Evolutionary conservation across 1,140 invertebrate genomes (phyloP).

Genomic region (Heliconius congener): DNA sequence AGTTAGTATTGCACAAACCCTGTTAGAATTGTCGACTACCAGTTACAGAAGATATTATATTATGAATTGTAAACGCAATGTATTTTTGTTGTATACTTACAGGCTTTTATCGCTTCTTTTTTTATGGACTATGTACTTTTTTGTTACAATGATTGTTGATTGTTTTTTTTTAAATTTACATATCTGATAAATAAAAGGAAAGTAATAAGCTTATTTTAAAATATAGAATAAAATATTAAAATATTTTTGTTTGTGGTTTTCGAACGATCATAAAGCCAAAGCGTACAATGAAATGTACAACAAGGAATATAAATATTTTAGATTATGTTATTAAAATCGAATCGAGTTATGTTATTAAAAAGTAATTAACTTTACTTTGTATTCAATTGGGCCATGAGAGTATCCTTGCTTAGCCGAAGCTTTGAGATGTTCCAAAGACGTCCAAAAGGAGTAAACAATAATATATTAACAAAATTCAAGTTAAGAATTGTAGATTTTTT

Average conservation of each 20-base stretch:
- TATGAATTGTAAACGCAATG: background rate
- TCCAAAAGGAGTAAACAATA: background rate
- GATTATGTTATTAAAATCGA: too few species aligned
- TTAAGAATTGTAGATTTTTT: too few species aligned
- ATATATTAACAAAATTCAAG: background rate
- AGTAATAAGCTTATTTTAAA: too few species aligned
- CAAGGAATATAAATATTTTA: too few species aligned
- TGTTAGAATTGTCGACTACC: conserved; percentile 28
- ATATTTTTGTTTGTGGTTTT: too few species aligned
- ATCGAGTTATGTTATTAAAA: too few species aligned
- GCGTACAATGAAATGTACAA: too few species aligned
- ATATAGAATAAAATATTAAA: too few species aligned
- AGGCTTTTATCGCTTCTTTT: background rate
- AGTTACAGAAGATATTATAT: background rate
- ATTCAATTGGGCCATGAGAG: background rate
- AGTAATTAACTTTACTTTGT: background rate
- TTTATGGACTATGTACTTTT: background rate
- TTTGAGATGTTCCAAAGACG: background rate
- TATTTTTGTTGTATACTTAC: conserved; percentile 19
- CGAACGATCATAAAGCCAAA: too few species aligned
- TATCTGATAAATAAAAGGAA: too few species aligned
- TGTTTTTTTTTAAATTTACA: background rate
- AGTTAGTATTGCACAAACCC: conserved; percentile 42
- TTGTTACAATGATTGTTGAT: background rate
- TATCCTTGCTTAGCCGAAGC: background rate